Evolutionary conservation across 2,888 invertebrate species (phyloP).

Genomic region (Bugulina stolonifera): DNA sequence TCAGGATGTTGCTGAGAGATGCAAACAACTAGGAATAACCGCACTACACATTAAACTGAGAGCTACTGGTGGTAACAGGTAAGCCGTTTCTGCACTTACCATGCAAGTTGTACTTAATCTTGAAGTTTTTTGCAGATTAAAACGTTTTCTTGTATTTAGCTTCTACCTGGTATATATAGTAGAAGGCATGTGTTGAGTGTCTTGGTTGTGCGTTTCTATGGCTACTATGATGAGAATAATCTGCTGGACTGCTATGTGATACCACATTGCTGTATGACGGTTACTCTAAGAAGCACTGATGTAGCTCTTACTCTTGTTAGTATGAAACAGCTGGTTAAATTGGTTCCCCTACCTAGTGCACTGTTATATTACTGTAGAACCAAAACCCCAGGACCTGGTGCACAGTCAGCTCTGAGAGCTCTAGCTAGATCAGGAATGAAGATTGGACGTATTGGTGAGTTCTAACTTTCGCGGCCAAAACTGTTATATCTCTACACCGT

Average conservation of each 20-base stretch:
- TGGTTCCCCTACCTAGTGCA: background rate
- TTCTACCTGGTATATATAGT: background rate
- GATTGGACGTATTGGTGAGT: conserved; percentile 84
- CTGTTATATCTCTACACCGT: too few relatives aligned
- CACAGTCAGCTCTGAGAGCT: conserved; percentile 89
- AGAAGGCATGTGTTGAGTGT: background rate
- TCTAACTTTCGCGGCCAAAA: too few relatives aligned
- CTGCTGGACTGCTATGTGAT: background rate
- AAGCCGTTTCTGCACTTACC: conserved; percentile 24
- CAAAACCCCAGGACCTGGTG: conserved; percentile 97
- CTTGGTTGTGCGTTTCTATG: background rate
- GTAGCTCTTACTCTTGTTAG: background rate
- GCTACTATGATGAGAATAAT: background rate
- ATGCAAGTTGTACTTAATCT: background rate
- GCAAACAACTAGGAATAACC: conserved; percentile 92
- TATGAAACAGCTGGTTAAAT: background rate
- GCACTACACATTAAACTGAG: conserved; percentile 96
- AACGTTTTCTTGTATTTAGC: too few relatives aligned
- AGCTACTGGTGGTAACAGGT: conserved; percentile 90
- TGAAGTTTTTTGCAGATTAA: too few relatives aligned
- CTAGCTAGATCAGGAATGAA: conserved; percentile 98
- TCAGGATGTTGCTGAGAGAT: conserved; percentile 98
- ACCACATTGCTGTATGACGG: background rate
- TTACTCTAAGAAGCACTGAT: conserved; percentile 23
- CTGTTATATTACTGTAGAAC: conserved; percentile 61